Base-by-base conservation (phyloP, 2,888 invertebrate species). In the Euplexia lucipara region DNA sequence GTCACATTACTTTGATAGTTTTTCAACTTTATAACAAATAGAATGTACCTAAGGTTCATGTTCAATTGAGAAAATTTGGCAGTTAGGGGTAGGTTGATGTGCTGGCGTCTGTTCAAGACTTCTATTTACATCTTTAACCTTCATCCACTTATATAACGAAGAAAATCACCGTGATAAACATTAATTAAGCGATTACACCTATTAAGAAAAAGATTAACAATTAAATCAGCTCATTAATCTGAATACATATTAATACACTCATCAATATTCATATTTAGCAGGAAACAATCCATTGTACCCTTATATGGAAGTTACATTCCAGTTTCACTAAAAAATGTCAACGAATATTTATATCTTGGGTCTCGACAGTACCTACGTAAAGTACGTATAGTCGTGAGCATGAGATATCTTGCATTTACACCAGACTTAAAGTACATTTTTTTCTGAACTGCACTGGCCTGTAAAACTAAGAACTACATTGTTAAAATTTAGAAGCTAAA, bases 261-360 rank as follows among this genome's bases (percentile, higher is more conserved):
- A 30, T 48, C 16, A 1, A 18, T 39, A 62, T 49, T 16, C 9
- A 30, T 35, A 16, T 1, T 10, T 5, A 18, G 3, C 14, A 61
- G 62, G 45, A 63, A 63, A 70, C 52, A 67, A 57, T 56, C 48
- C 8, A 51, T 65, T 42, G 0, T 0, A 6, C 16, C 72, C 67
- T 9, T 49, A 26, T 18, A 60, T 7, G 61, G 49, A 5, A 42
- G n/a, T 22, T 3, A 26, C 26, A 26, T 26, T 53, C 47, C 57
- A 79, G 64, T 62, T 70, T 39, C 6, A 22, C 0, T 35, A 34
- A 58, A 71, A 65, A 69, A 68, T 61, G 37, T 34, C 42, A 32
- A 52, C 10, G n/a, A 45, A 56, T 54, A 18, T 58, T 39, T 48
- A 47, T 60, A 26, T 47, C 41, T 45, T 47, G 8, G 3, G 8